Percentiles rank a stretch among this genome's conserved stretches.
Conservation (phyloP, 2,113 vertebrate species). For the Ammospiza nelsoni region DNA sequence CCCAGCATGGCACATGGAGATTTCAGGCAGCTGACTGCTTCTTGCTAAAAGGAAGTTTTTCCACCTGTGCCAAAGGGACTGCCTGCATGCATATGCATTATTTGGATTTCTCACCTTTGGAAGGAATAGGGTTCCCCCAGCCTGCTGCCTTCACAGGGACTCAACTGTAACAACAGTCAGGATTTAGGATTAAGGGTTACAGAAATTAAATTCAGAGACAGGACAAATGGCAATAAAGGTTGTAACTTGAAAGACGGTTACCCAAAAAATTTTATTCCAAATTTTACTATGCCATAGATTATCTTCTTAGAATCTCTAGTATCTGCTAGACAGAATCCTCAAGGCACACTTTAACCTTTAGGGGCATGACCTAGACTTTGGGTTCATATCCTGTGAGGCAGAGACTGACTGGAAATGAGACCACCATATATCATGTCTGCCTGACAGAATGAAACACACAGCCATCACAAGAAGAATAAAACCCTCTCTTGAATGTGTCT, state of each 20-base stretch:
- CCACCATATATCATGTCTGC: background rate
- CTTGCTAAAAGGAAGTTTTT: background rate
- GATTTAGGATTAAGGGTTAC: background rate
- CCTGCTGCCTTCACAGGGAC: background rate
- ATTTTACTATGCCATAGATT: background rate
- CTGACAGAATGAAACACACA: conserved; percentile 25
- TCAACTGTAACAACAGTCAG: background rate
- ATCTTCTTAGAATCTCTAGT: background rate
- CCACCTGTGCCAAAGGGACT: background rate
- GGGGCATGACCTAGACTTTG: background rate
- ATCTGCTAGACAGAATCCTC: background rate
- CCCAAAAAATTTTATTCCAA: background rate
- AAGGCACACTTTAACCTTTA: background rate
- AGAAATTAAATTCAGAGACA: background rate
- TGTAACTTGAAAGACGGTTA: background rate
- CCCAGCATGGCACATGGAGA: background rate
- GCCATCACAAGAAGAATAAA: conserved; percentile 20
- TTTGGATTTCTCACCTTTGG: background rate
- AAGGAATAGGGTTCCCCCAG: background rate
- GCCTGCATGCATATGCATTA: fast-evolving
- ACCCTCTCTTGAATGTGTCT: background rate
- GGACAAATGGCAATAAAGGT: background rate
- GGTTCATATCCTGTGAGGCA: background rate
- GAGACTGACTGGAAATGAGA: background rate
- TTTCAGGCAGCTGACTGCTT: background rate